Evolutionary conservation across 2,797 vertebrate genomes (phyloP).

Genomic region (Vultur gryphus): DNA sequence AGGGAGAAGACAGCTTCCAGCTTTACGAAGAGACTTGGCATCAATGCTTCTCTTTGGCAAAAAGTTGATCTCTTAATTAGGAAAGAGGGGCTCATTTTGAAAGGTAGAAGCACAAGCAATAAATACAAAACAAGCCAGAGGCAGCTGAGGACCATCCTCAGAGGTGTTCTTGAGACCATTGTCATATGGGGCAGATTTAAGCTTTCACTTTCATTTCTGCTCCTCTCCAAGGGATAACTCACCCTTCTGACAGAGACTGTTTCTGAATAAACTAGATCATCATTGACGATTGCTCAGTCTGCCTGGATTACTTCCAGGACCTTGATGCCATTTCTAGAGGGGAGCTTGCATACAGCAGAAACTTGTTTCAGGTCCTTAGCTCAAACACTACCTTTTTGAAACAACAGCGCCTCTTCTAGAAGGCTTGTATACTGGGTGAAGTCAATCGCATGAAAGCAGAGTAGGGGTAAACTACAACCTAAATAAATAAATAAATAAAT

Average conservation of each 20-base stretch:
- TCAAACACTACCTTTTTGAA: background rate
- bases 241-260: background rate
- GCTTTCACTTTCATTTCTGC: background rate
- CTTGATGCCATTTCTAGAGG: background rate
- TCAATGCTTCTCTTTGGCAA: background rate
- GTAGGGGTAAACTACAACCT: background rate
- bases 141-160: background rate
- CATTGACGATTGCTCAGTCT: background rate
- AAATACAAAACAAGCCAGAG: background rate
- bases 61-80: background rate
- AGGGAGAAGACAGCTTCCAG: background rate
- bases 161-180: background rate
- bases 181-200: background rate
- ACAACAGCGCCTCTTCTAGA: background rate
- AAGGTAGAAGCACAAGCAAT: background rate
- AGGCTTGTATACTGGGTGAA: background rate
- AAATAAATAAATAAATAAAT: background rate
- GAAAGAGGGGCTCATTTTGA: background rate
- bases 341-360: background rate
- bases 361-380: background rate
- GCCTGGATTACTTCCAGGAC: background rate
- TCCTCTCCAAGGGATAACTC: background rate
- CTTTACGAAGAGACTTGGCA: background rate
- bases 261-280: constrained; percentile 4
- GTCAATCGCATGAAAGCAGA: background rate